Percentiles rank a stretch among this genome's conserved stretches.
These are phyloP conservation scores for Phylloscopus collybita DNA, from an alignment of 2,797 vertebrate species.

Conservation along the genomic window DNA sequence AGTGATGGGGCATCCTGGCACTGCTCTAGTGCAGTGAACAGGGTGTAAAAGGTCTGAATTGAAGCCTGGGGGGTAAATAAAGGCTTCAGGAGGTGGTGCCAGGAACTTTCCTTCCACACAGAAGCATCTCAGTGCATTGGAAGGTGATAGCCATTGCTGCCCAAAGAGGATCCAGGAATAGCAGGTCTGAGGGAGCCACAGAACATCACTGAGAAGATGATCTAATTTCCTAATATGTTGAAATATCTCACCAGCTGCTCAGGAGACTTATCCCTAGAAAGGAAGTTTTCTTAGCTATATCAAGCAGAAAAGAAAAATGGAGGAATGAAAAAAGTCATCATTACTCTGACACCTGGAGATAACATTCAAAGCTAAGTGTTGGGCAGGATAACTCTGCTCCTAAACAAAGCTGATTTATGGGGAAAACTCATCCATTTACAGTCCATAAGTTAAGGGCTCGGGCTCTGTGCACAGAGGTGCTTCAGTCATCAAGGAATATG, in stretches of 20 bases:
- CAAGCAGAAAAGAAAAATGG: not conserved
- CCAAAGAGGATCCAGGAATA: not conserved
- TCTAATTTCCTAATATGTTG: not conserved
- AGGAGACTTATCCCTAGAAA: not conserved
- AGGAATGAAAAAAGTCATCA: not conserved
- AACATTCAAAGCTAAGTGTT: not conserved
- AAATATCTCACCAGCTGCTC: not conserved
- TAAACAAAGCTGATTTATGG: conserved; percentile 68
- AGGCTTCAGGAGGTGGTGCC: not conserved
- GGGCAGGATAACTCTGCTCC: not conserved
- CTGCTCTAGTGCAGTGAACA: not conserved
- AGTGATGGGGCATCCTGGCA: not conserved
- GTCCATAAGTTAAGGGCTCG: conserved; percentile 56
- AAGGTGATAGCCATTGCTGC: not conserved
- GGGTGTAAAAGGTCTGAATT: not conserved
- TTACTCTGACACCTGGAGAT: not conserved
- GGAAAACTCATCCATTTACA: conserved; percentile 51
- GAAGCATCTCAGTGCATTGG: not conserved
- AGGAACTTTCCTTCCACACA: not conserved
- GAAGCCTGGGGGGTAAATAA: not conserved
- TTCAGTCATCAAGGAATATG: conserved; percentile 53
- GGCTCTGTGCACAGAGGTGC: not conserved
- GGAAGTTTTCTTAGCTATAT: not conserved
- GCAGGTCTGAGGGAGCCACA: not conserved
- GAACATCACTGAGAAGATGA: not conserved